Evolutionary conservation across 2,888 invertebrate species (phyloP), one percentile per base, ranked within the genome.

Genomic region (Cosmia trapezina): DNA sequence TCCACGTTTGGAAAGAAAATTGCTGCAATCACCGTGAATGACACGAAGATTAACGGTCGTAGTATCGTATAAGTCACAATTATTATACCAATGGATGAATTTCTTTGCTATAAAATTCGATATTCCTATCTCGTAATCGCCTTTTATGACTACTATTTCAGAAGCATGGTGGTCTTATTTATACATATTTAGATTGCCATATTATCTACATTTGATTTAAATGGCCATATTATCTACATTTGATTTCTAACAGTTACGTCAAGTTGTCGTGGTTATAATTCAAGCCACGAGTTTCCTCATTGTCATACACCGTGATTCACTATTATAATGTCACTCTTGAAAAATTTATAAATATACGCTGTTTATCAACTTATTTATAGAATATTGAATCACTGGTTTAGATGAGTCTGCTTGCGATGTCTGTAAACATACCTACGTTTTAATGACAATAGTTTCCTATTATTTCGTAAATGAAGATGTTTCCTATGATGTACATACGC

Each of bases 261-360:
- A 74, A 66, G n/a, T 22, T 53, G 22, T 74, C 65, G 59, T 67
- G 45, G 65, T 81, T 81, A 73, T 77, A 64, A 83, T 94, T 92
- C 93, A 80, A 82, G 85, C 81, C 89, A 89, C 89, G 83, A 77
- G 89, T 91, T 92, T 91, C 92, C 91, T 91, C 90, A 89, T 92
- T 91, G 93, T 93, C 86, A 87, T 82, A 33, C 82, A 83, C 74
- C 70, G 83, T 93, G 93, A 93, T 88, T 93, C 93, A 93, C 75
- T 79, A 75, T 77, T 79, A 74, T 75, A 60, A 62, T 77, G 78
- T 82, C 80, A 83, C 69, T 75, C 66, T 83, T 68, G 60, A 78
- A 83, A 83, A 77, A 80, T 85, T 73, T 83, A 84, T 86, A 81
- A 76, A 83, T 67, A 80, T 56, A 67, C 19, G 19, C 8, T 73